These are phyloP conservation scores for Atrichornis clamosus DNA, from an alignment of 2,113 vertebrate species.

Conservation along the genomic window DNA sequence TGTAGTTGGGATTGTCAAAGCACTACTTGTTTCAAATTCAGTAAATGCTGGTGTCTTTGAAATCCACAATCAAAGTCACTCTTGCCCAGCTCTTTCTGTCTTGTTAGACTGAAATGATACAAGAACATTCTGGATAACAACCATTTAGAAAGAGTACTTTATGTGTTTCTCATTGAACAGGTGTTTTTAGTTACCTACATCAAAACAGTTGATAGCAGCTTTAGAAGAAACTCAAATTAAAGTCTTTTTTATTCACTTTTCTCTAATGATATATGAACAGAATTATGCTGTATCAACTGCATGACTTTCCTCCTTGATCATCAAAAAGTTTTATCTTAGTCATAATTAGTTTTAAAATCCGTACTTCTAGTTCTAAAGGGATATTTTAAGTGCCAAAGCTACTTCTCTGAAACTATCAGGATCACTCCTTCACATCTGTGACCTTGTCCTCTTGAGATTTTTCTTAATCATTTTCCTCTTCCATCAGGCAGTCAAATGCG, in stretches of 20 bases:
- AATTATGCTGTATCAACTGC: neutral
- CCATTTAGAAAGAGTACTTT: neutral
- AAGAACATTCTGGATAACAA: neutral
- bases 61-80: neutral
- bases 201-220: neutral
- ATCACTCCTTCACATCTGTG: neutral
- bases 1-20: neutral
- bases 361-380: neutral
- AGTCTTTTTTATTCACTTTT: neutral
- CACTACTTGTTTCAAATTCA: neutral
- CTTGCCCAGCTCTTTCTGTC: neutral
- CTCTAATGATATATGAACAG: neutral
- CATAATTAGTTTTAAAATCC: neutral
- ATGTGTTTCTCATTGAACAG: neutral
- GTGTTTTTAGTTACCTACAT: neutral
- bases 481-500: neutral
- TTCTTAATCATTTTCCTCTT: constrained; percentile 29
- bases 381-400: neutral
- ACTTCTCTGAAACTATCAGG: neutral
- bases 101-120: neutral
- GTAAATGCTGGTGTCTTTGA: neutral
- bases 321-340: neutral
- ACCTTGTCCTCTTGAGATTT: constrained; percentile 1
- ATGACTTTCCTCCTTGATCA: neutral
- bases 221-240: neutral